phyloP scores from a whole-genome alignment of 2,888 invertebrate species.

The Galerucella nymphaeae region DNA sequence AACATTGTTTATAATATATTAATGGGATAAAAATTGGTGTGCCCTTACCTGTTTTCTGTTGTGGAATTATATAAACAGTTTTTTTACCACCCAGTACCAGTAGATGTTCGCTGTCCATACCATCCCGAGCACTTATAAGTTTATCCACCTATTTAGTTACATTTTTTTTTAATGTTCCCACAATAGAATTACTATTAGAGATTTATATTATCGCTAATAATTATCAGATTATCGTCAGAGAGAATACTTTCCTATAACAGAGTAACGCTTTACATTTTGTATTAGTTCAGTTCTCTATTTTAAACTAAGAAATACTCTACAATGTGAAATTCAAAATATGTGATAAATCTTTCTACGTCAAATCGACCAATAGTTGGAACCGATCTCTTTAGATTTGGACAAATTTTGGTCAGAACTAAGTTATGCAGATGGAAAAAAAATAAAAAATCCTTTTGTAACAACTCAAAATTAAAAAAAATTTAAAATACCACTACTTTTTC shows the following conservation, averaged over 20 bases:
- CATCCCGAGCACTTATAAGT: slow-evolving; percentile 1
- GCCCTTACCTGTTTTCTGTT: slow-evolving; percentile 21
- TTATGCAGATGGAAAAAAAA: too few species aligned
- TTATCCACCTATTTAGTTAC: not conserved
- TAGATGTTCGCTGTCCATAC: slow-evolving; percentile 11
- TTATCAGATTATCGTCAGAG: not conserved
- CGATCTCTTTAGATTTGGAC: too few species aligned
- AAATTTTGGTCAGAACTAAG: too few species aligned
- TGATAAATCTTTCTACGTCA: too few species aligned
- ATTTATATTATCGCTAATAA: slow-evolving; percentile 26
- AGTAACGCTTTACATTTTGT: not conserved
- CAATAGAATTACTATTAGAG: slow-evolving; percentile 28
- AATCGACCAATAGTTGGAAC: too few species aligned
- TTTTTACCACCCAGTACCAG: slow-evolving; percentile 22
- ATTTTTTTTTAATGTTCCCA: slow-evolving; percentile 11
- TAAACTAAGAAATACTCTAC: too few species aligned
- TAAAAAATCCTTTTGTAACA: too few species aligned
- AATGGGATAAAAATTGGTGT: slow-evolving; percentile 33
- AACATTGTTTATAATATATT: slow-evolving; percentile 34
- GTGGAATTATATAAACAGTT: slow-evolving; percentile 26
- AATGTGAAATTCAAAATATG: too few species aligned
- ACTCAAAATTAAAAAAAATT: too few species aligned
- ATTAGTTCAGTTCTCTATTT: too few species aligned
- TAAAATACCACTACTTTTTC: too few species aligned
- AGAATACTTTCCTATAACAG: not conserved